Base-by-base conservation (phyloP, 2,113 vertebrate species). In the Paradoxurus hermaphroditus region DNA sequence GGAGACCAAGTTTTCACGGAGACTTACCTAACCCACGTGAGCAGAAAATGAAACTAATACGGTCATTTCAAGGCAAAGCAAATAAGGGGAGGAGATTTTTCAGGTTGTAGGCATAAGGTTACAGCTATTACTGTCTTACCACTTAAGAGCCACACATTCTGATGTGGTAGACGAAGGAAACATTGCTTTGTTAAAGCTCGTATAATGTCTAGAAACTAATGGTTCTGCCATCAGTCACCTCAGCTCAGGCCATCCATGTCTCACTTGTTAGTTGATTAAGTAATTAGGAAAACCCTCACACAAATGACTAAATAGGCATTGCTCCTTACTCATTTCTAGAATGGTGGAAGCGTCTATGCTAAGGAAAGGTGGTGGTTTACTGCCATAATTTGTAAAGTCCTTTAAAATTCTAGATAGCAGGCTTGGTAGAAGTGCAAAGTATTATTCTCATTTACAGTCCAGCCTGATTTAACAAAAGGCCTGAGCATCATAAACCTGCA, bases 401-500 rank as follows among this genome's bases (percentile, higher is more conserved):
- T 95, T 90, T 93, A 95, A 95, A 78, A 70, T 53, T 91, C 90
- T 62, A 86, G 92, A 51, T 93, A 94, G 63, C 51, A 93, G 63
- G 34, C 51, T 53, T 70, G 44, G 12, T 82, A 62, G 75, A 95
- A 29, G 49, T 94, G 81, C 84, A 91, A 94, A 98, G 92, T 63
- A 77, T 81, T 67, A 81, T 53, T 90, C 97, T 97, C 86, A 67
- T 90, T 96, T 96, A 93, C 34, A 95, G 59, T 79, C 79, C 86
- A 31, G 56, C 84, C 83, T 85, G 81, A 96, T 92, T 97, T 96
- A 95, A 94, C 84, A 85, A 96, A 98, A 96, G 92, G 34, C 83
- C 75, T n/a, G 84, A 87, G 94, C 41, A 46, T 82, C 84, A 62
- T 97, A 97, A 97, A 96, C 90, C 87, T 96, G 97, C 95, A 97